Evolutionary conservation across 2,888 invertebrate species (phyloP).

Genomic region (Lasioglossum vierecki): DNA sequence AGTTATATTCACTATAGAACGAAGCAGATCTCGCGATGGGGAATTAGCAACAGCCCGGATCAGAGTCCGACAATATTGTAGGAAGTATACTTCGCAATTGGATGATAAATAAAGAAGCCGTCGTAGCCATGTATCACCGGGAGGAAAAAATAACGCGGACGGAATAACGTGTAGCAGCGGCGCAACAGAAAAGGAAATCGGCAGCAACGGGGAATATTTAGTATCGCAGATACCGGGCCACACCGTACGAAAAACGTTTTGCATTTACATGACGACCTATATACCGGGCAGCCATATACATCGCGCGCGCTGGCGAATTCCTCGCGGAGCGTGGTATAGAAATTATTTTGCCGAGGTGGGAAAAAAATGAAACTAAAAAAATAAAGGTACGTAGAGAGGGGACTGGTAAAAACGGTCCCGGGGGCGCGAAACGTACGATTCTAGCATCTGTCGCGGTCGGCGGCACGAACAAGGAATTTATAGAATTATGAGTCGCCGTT

Average conservation of each 20-base stretch:
- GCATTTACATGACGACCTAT: slow-evolving; percentile 40
- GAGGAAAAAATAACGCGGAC: slow-evolving; percentile 13
- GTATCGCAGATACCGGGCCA: slow-evolving; percentile 27
- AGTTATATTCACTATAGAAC: not conserved
- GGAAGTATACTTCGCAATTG: not conserved
- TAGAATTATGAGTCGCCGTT: slow-evolving; percentile 46
- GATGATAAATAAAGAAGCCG: slow-evolving; percentile 26
- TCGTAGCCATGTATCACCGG: slow-evolving; percentile 3
- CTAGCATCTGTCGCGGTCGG: not conserved
- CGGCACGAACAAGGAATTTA: slow-evolving; percentile 7
- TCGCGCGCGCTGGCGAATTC: not conserved
- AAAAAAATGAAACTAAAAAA: too few relatives aligned
- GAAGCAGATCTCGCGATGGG: not conserved
- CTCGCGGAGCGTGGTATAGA: slow-evolving; percentile 18
- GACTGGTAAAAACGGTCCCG: not conserved
- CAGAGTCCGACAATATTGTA: not conserved
- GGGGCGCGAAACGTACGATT: not conserved
- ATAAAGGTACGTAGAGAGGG: not conserved
- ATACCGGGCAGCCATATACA: slow-evolving; percentile 17
- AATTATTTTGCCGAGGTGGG: slow-evolving; percentile 25
- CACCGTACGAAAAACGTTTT: slow-evolving; percentile 34
- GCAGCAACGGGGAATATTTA: slow-evolving; percentile 30
- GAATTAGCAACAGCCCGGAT: not conserved
- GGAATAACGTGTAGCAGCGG: slow-evolving; percentile 11
- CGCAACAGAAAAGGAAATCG: slow-evolving; percentile 29